Conservation (phyloP, 2,888 invertebrate genomes). For the Thumatha senex region DNA sequence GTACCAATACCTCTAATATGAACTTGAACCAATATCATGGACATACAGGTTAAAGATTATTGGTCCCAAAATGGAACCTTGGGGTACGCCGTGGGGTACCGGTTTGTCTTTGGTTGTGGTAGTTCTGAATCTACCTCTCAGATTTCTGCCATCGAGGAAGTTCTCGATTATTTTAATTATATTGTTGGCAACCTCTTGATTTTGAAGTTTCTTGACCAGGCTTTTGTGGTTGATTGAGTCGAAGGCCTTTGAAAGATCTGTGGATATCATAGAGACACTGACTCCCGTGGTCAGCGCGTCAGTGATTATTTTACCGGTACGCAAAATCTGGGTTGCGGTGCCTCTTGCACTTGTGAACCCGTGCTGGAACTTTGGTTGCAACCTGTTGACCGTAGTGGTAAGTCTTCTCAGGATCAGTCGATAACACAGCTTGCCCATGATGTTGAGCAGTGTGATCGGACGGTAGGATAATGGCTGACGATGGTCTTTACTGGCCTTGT, state of each 20-base stretch:
- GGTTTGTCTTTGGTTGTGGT: too few relatives aligned
- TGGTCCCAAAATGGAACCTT: neutral
- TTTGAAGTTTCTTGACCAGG: neutral
- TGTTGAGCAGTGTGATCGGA: neutral
- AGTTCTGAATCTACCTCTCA: too few relatives aligned
- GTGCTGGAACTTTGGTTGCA: constrained; percentile 10
- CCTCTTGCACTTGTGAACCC: constrained; percentile 3
- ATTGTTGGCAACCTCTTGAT: neutral
- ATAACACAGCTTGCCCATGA: neutral
- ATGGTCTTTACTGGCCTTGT: constrained; percentile 4
- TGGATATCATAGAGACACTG: too few relatives aligned
- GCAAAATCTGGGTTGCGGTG: constrained; percentile 1
- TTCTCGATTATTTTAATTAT: neutral
- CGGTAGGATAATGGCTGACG: constrained; percentile 2
- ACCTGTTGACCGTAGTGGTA: neutral
- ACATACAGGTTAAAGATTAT: neutral
- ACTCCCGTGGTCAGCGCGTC: neutral
- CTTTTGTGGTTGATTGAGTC: neutral
- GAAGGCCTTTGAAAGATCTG: too few relatives aligned
- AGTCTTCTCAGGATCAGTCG: constrained; percentile 2
- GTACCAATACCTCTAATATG: constrained; percentile 1
- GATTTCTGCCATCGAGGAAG: neutral
- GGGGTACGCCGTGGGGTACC: too few relatives aligned
- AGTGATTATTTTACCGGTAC: constrained; percentile 5
- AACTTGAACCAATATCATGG: neutral